Base-by-base conservation (phyloP, 2,888 invertebrate species). In the Asteroscopus sphinx region DNA sequence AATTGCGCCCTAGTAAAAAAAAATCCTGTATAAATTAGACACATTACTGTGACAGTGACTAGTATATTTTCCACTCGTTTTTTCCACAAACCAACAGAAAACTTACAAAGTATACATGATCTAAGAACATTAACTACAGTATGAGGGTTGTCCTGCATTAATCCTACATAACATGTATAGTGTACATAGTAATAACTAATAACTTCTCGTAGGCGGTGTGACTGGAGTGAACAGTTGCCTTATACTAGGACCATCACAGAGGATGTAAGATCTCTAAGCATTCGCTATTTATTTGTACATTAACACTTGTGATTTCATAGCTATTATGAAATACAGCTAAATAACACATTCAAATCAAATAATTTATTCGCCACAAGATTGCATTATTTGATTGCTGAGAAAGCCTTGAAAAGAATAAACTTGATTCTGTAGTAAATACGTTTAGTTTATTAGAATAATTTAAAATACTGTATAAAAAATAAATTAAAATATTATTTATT, bases 221-320 rank as follows among this genome's bases (percentile, higher is more conserved):
- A 47, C 48, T 39, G 9, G 12, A 32, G 45, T 21, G 21, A 4
- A 59, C 47, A 33, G 49, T 32, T 53, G 58, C 58, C 58, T 58
- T 58, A 58, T 13, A 30, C 28, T 40, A 54, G 49, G 48, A 62
- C 62, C 57, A 62, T 13, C 39, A 8, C 6, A 21, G 21, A 4
- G 21, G 21, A 4, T 21, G 21, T 21, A 21, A 62, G 56, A 53
- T 53, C 56, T 60, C 37, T 52, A 25, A 12, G 11, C 48, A 44
- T 35, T 8, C 16, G 53, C 53, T 53, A 59, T 59, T 53, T 59
- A 53, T 57, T 53, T 53, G 44, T 59, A 53, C 47, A 32, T 12
- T 35, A 13, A 9, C n/a, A 36, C 15, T 15, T 12, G 11, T 30
- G 8, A 13, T 37, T 9, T 36, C 7, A n/a, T 37, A 47, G 21